Conservation (phyloP, 2,797 vertebrate species). For the Enteromius thamalakanensis region DNA sequence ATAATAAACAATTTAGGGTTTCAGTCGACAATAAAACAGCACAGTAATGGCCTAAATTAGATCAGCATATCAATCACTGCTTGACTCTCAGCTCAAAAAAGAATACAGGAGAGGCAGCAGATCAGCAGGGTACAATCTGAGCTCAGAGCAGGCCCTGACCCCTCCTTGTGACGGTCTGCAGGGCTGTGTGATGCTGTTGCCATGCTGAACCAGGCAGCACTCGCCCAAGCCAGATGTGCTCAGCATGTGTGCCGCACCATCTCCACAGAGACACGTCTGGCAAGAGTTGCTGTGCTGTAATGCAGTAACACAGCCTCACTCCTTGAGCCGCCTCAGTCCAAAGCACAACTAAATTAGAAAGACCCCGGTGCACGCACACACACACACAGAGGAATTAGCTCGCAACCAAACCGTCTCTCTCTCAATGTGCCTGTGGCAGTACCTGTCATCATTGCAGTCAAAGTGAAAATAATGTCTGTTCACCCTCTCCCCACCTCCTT, state of each 20-base stretch:
- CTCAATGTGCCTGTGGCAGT: conserved; percentile 44
- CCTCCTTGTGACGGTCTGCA: conserved; percentile 54
- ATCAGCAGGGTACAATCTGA: conserved; percentile 24
- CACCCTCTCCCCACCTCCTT: conserved; percentile 58
- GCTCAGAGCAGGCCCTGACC: conserved; percentile 42
- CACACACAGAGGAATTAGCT: not conserved
- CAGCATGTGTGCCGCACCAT: conserved; percentile 54
- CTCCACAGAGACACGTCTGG: conserved; percentile 66
- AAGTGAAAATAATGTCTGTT: conserved; percentile 67
- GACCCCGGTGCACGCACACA: conserved; percentile 1
- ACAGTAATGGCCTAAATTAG: not conserved
- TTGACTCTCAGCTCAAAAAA: conserved; percentile 1
- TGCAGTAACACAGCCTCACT: conserved; percentile 67
- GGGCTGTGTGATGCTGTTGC: conserved; percentile 61
- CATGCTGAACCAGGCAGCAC: conserved; percentile 62
- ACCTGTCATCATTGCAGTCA: conserved; percentile 64
- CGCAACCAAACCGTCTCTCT: conserved; percentile 22
- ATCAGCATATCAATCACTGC: not conserved
- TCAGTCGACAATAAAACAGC: not conserved
- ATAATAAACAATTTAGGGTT: conserved; percentile 27
- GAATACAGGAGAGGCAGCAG: not conserved
- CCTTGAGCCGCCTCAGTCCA: conserved; percentile 45
- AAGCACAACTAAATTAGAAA: conserved; percentile 54
- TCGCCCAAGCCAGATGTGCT: conserved; percentile 61
- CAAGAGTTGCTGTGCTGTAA: conserved; percentile 66